phyloP scores from a whole-genome alignment of 2,888 invertebrate genomes.

The Gari tellinella region DNA sequence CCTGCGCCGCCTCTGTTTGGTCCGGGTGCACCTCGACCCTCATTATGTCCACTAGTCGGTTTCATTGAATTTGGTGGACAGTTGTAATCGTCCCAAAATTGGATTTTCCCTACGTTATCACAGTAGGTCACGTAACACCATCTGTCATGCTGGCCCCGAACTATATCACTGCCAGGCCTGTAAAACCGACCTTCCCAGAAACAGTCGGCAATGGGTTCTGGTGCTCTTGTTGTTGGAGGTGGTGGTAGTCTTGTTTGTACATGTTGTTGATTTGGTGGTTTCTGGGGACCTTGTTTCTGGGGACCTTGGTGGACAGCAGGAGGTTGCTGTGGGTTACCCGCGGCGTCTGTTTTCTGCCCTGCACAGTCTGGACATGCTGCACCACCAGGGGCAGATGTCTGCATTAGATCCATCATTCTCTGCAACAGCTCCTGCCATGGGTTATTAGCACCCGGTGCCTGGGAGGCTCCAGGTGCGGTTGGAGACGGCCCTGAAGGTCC shows the following conservation, averaged over 20 bases:
- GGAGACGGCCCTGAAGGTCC: not conserved
- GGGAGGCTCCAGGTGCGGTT: not conserved
- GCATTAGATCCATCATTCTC: conserved; percentile 54
- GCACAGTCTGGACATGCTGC: not conserved
- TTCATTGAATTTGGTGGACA: conserved; percentile 60
- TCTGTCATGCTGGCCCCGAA: conserved; percentile 57
- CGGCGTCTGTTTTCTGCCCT: not conserved
- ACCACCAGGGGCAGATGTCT: conserved; percentile 29
- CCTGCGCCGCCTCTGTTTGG: not conserved
- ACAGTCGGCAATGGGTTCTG: conserved; percentile 41
- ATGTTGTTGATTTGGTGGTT: not conserved
- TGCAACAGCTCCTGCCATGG: conserved; percentile 59
- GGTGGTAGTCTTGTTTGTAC: conserved; percentile 3
- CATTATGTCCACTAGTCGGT: conserved; percentile 47
- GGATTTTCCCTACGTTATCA: conserved; percentile 50
- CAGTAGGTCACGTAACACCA: conserved; percentile 63
- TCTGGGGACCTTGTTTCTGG: not conserved
- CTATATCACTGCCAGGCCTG: conserved; percentile 55
- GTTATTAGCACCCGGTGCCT: conserved; percentile 11
- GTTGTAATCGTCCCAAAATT: conserved; percentile 61
- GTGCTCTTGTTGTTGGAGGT: not conserved
- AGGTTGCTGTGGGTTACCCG: not conserved
- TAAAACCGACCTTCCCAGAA: conserved; percentile 55
- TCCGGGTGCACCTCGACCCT: conserved; percentile 33
- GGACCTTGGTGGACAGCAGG: not conserved